phyloP scores from a whole-genome alignment of 2,888 invertebrate species.

The Drosophila buzzatii region DNA sequence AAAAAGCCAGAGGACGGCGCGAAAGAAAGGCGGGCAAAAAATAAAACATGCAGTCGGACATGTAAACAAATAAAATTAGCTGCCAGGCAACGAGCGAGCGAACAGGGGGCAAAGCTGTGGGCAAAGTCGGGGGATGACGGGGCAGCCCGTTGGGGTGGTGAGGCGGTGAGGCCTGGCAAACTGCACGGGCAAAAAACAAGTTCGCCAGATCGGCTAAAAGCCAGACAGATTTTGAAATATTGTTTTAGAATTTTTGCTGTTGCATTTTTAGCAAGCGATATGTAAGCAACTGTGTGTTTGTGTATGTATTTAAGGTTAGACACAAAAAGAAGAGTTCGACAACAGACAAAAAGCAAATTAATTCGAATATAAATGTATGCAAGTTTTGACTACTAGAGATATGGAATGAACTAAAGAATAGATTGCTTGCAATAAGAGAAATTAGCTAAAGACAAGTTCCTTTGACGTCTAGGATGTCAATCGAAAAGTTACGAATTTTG shows the following conservation, averaged over 20 bases:
- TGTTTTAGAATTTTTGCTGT: slow-evolving; percentile 77
- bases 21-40: slow-evolving; percentile 51
- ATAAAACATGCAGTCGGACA: slow-evolving; percentile 79
- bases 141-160: background rate
- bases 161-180: slow-evolving; percentile 38
- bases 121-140: slow-evolving; percentile 6
- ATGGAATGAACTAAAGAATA: too few species aligned
- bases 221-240: slow-evolving; percentile 82
- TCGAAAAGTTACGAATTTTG: too few species aligned
- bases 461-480: too few species aligned
- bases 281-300: slow-evolving; percentile 21
- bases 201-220: slow-evolving; percentile 80
- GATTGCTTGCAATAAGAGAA: too few species aligned
- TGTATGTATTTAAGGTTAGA: slow-evolving; percentile 64
- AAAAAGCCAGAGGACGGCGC: slow-evolving; percentile 60
- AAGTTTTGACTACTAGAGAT: slow-evolving; percentile 4
- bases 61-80: slow-evolving; percentile 81
- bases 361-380: slow-evolving; percentile 5
- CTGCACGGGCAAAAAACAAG: slow-evolving; percentile 71
- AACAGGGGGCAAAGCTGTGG: slow-evolving; percentile 17
- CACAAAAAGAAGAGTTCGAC: slow-evolving; percentile 60
- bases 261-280: slow-evolving; percentile 72
- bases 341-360: too few species aligned
- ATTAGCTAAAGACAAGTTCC: too few species aligned
- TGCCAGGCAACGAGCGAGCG: slow-evolving; percentile 56